Conservation (phyloP, 2,888 invertebrate species). For the Andrena chrysosceles region DNA sequence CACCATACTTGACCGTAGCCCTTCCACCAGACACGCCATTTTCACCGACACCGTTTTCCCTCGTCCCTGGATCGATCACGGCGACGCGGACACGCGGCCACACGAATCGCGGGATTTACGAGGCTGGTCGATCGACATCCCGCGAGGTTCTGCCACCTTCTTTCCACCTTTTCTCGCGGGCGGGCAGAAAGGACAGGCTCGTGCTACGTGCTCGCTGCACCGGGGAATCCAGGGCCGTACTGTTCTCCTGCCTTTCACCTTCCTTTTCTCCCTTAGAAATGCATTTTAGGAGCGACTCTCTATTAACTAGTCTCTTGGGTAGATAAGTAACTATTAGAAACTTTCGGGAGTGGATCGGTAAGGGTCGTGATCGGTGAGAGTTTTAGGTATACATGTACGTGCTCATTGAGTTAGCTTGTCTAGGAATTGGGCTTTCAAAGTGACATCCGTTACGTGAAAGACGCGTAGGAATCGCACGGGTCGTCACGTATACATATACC, state of each 20-base stretch:
- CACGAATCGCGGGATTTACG: conserved; percentile 62
- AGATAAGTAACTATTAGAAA: too few species aligned
- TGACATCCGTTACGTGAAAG: background rate
- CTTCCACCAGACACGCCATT: conserved; percentile 43
- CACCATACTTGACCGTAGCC: conserved; percentile 35
- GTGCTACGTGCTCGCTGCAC: conserved; percentile 52
- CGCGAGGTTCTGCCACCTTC: conserved; percentile 75
- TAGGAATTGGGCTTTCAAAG: background rate
- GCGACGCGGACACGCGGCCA: conserved; percentile 50
- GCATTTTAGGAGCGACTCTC: background rate
- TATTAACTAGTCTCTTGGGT: too few species aligned
- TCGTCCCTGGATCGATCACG: conserved; percentile 17
- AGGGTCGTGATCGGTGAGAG: too few species aligned
- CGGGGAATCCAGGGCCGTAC: conserved; percentile 66
- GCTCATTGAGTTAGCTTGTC: too few species aligned
- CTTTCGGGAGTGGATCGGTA: too few species aligned
- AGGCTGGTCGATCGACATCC: conserved; percentile 72
- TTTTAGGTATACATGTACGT: too few species aligned
- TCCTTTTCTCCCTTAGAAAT: conserved; percentile 16
- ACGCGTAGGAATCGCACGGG: conserved; percentile 19
- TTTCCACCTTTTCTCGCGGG: conserved; percentile 52
- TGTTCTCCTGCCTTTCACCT: conserved; percentile 42
- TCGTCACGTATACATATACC: background rate
- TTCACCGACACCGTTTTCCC: conserved; percentile 42
- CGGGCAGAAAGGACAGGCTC: conserved; percentile 46